Conservation (phyloP, 2,113 vertebrate genomes). For the Melanotaenia duboulayi region DNA sequence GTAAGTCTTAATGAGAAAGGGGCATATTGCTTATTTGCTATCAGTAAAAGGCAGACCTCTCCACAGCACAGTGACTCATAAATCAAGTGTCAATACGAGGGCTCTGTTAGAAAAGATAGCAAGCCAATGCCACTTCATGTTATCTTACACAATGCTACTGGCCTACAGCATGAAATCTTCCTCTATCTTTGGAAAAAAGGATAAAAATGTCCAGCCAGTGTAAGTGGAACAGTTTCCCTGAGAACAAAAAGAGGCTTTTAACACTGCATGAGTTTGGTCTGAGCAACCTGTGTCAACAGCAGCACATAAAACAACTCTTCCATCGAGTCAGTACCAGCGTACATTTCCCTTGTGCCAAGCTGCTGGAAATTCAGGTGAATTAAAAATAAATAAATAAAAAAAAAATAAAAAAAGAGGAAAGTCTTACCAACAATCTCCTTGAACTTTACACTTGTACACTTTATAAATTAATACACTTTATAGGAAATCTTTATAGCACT, state of each 20-base stretch:
- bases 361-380: background rate
- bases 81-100: conserved; percentile 21
- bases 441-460: background rate
- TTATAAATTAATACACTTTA: background rate
- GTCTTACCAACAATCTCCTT: background rate
- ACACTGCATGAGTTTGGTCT: conserved; percentile 15
- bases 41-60: conserved; percentile 33
- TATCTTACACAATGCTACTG: conserved; percentile 23
- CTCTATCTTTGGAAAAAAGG: conserved; percentile 6
- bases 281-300: conserved; percentile 40
- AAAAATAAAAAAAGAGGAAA: background rate
- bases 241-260: conserved; percentile 46
- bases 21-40: conserved; percentile 36
- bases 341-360: conserved; percentile 25
- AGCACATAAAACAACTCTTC: conserved; percentile 23
- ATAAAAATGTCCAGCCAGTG: conserved; percentile 29
- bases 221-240: background rate
- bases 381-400: background rate
- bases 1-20: conserved; percentile 9
- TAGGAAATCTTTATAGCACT: conserved; percentile 4
- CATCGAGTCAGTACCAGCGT: conserved; percentile 9
- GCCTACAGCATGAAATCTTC: conserved; percentile 31
- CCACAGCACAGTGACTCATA: conserved; percentile 60
- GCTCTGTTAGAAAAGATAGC: conserved; percentile 36
- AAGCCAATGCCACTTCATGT: conserved; percentile 22